These are phyloP conservation scores for Siniperca chuatsi DNA, from an alignment of 2,113 vertebrate genomes.

Conservation along the genomic window DNA sequence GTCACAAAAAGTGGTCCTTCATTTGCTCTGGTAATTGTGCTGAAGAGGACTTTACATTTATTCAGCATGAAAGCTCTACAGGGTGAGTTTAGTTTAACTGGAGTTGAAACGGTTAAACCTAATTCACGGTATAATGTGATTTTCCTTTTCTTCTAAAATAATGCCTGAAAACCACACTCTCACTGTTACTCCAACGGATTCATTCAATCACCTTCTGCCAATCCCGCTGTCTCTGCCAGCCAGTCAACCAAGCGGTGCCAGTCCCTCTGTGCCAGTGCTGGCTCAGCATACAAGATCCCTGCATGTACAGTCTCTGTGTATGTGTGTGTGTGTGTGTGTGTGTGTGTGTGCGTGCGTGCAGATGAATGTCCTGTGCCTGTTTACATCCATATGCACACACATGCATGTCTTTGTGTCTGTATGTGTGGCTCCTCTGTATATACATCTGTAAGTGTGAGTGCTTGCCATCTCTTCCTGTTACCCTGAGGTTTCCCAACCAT, in stretches of 20 bases:
- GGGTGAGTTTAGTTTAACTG: conserved; percentile 8
- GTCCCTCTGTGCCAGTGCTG: conserved; percentile 49
- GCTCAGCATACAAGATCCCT: conserved; percentile 24
- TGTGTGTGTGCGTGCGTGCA: conserved; percentile 11
- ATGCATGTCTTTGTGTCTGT: background rate
- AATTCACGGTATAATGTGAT: conserved; percentile 10
- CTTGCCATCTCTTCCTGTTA: conserved; percentile 8
- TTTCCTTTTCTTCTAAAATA: conserved; percentile 43
- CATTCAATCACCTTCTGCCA: conserved; percentile 44
- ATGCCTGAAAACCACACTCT: conserved; percentile 23
- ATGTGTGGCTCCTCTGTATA: conserved; percentile 7
- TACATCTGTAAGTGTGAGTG: background rate
- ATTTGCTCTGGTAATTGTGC: background rate
- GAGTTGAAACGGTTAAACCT: conserved; percentile 32
- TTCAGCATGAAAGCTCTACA: background rate
- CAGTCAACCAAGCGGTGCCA: conserved; percentile 45
- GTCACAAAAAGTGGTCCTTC: background rate
- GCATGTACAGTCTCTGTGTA: conserved; percentile 14
- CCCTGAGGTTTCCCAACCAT: background rate
- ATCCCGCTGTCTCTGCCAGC: conserved; percentile 42
- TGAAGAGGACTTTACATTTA: background rate
- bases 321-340: conserved; percentile 21
- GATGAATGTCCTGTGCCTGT: conserved; percentile 1
- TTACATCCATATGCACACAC: conserved; percentile 8
- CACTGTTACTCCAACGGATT: conserved; percentile 48